Evolutionary conservation across 2,888 invertebrate genomes (phyloP), one percentile per base, ranked within the genome.

Genomic region (Acheta domesticus): DNA sequence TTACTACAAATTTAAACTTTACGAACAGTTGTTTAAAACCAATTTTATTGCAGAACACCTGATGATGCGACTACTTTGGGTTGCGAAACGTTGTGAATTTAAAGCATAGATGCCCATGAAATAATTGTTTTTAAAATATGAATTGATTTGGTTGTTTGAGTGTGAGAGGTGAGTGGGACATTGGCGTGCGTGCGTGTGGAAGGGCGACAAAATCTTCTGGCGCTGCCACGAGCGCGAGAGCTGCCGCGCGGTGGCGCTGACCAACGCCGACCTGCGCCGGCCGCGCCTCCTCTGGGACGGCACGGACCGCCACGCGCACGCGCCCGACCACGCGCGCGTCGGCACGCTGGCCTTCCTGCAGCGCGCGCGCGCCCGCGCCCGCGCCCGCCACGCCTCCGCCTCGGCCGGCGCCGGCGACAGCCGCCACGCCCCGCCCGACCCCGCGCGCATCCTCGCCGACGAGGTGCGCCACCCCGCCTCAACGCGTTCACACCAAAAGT

Each of bases 111-210:
- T 36, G 36, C 8, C 36, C 5, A 36, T 36, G 8, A 8, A 36
- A 36, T 36, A 36, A 36, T 36, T 5, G 5, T 36, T 36, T 36
- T 5, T 36, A 36, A 36, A 36, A 36, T 8, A 36, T 5, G 36
- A 36, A 36, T 36, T 36, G 8, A 36, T 36, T 8, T 5, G 8
- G 8, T 36, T 5, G 36, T 36, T 36, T 36, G 4, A 36, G 8
- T 8, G 36, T 36, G 8, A 8, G 36, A 36, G 36, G 36, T 0
- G 8, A 36, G 36, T 36, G 36, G 5, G 36, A 0, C 8, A 8
- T 0, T 8, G 8, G 0, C 5, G 36, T 5, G 8, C 0, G 8
- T 36, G 8, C 8, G 8, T 0, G 23, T 4, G 23, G 12, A 3
- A 62, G n/a, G 62, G 62, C 62, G n/a, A 14, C 62, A 62, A 62